These are phyloP conservation scores for Gadus macrocephalus DNA, from an alignment of 2,113 vertebrate genomes.

Conservation along the genomic window DNA sequence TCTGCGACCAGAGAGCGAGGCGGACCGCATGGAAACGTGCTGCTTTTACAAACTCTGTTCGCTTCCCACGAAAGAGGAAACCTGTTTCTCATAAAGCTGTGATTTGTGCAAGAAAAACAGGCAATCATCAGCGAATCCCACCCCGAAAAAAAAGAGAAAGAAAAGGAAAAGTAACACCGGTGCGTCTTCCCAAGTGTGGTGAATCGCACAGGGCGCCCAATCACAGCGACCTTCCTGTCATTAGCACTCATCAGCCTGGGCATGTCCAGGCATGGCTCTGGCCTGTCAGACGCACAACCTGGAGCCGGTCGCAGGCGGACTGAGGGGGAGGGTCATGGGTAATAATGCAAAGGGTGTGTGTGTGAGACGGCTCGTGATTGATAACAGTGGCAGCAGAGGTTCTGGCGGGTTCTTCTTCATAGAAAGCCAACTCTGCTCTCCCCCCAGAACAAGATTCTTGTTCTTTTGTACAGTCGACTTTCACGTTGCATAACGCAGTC, in stretches of 20 bases:
- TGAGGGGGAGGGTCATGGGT: background rate
- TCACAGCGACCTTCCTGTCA: conserved; percentile 11
- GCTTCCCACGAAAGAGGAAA: conserved; percentile 37
- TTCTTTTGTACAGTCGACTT: too few relatives aligned
- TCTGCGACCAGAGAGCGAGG: background rate
- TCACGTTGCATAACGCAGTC: too few relatives aligned
- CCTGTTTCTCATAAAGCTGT: conserved; percentile 52
- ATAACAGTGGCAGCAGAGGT: too few relatives aligned
- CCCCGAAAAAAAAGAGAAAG: background rate
- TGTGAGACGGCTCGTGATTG: too few relatives aligned
- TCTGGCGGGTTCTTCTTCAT: too few relatives aligned
- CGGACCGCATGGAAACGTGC: conserved; percentile 23
- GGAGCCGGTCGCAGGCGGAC: background rate
- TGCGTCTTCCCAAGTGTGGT: conserved; percentile 27
- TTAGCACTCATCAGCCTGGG: background rate
- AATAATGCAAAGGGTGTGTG: background rate
- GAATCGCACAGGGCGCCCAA: conserved; percentile 24
- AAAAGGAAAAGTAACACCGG: conserved; percentile 7
- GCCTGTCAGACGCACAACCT: background rate
- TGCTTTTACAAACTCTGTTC: conserved; percentile 14
- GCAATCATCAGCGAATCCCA: conserved; percentile 31
- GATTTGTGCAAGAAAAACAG: conserved; percentile 43
- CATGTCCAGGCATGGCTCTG: background rate
- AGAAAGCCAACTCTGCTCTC: too few relatives aligned
- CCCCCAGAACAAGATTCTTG: too few relatives aligned